A percentile compares a stretch with the other conserved stretches of the same genome.
These are phyloP conservation scores for Goniozus legneri DNA, from an alignment of 1,140 invertebrate species.

Conservation along the genomic window DNA sequence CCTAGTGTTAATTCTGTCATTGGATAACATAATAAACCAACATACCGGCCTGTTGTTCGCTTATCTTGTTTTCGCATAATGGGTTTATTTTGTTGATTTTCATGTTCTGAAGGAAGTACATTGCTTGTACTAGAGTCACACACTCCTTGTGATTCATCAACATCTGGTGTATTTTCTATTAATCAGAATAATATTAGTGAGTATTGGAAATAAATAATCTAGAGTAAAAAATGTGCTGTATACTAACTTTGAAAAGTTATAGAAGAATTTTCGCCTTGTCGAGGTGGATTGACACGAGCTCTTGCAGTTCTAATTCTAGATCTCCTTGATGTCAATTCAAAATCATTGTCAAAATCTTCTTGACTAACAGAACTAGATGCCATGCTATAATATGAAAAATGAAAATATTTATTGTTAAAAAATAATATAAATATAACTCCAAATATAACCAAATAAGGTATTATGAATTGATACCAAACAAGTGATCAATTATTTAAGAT, in stretches of 20 bases:
- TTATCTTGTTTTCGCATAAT: constrained; percentile 41
- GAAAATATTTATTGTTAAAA: too few species aligned
- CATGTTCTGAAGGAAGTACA: constrained; percentile 31
- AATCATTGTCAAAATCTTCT: constrained; percentile 64
- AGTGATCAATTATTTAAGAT: too few species aligned
- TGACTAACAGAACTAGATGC: constrained; percentile 67
- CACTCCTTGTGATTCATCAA: constrained; percentile 34
- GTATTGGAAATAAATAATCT: too few species aligned
- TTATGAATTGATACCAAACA: too few species aligned
- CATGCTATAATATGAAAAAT: too few species aligned
- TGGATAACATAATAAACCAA: too few species aligned
- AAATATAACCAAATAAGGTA: too few species aligned
- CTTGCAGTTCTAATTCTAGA: constrained; percentile 58
- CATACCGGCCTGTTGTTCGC: constrained; percentile 35
- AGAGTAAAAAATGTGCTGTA: too few species aligned
- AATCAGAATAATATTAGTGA: too few species aligned
- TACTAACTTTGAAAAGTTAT: constrained; percentile 37
- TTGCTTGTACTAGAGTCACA: constrained; percentile 31
- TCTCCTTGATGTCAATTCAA: constrained; percentile 55
- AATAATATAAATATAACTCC: too few species aligned
- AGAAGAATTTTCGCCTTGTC: constrained; percentile 32
- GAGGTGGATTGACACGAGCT: constrained; percentile 54
- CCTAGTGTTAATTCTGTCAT: too few species aligned
- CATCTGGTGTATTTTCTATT: constrained; percentile 32
- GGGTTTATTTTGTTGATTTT: constrained; percentile 34